Base-by-base conservation (phyloP, 2,113 vertebrate genomes). In the Forbesichthys agassizii region DNA sequence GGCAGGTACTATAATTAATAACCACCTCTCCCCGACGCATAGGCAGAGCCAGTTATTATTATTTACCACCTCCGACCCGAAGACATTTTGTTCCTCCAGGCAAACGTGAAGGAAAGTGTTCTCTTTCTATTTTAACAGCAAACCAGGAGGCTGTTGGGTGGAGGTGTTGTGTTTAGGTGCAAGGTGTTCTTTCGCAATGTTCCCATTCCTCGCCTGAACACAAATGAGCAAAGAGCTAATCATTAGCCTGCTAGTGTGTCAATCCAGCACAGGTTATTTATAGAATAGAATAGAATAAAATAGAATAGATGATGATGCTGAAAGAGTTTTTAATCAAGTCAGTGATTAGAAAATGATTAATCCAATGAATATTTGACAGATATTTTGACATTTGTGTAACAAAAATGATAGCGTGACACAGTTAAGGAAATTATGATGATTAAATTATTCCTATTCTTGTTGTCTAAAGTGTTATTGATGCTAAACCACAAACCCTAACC, bases 1-100 rank as follows among this genome's bases (percentile, higher is more conserved):
- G 60, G 78, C 82, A 83, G 80, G 75, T 86, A 84, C 81, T 84
- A 75, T 92, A 92, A 92, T 93, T 92, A 92, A 91, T 90, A 90
- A 74, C 84, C 81, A 82, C 78, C 81, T 84, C 71, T 80, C 71
- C 61, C 63, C 51, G 14, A 63, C 11, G 16, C 75, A 68, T 52
- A 56, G 56, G 70, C 56, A 75, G n/a, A 57, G 16, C 42, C 66
- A 10, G 8, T 36, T 53, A 64, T 81, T 87, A 78, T 74, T 84
- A 82, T 85, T 84, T 82, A 69, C 71, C 57, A 75, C 80, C 60
- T 14, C 54, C 9, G 55, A 71, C 78, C 74, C 73, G 46, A 73
- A 86, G 78, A 61, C 75, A 76, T 80, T 84, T 80, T 75, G 73
- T 73, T 64, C 49, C 60, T 61, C 60, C 68, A 68, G 62, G 62